Evolutionary conservation across 2,113 vertebrate species (phyloP), one percentile per base, ranked within the genome.

Genomic region (Bujurquina vittata): DNA sequence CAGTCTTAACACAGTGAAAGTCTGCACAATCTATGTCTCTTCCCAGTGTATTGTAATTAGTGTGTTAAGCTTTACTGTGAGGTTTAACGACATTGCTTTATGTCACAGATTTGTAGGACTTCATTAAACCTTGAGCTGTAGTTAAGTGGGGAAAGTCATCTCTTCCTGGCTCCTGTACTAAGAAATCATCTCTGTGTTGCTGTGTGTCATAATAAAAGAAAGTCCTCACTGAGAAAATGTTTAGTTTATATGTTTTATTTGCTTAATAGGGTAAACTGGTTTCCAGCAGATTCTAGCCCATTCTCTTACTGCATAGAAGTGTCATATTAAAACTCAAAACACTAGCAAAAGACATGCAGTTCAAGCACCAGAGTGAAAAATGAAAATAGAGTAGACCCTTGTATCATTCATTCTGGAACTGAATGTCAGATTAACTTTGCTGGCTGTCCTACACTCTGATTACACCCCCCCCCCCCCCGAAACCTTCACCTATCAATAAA

Each of bases 11-110:
- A 69, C 65, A 72, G 23, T 31, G 65, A 72, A 52, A 72, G 43
- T 11, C 43, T 72, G 10, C 65, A 52, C 65, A 72, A 31, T 52
- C 43, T 72, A 26, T 72, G 65, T 52, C 65, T 72, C 43, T 52
- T 72, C 43, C 43, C 43, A 72, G 65, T 72, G 65, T 72, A 72
- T 72, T 72, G 43, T 52, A 52, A 72, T 72, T 72, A 72, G 65
- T 20, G 43, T 72, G 65, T 31, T 46, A 31, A 7, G 23, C 43
- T 52, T 72, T 72, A 72, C 43, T 72, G 43, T 72, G 65, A 72
- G 43, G 65, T 72, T 72, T 52, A 72, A 72, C 17, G 23, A 72
- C 65, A 26, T 72, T 72, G 65, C 65, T 72, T 31, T 72, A 72
- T 72, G 43, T 52, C 49, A 52, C 65, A 72, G 65, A 72, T 72